Percentiles rank a stretch among this genome's conserved stretches.
phyloP scores from a whole-genome alignment of 2,797 vertebrate species.

The Pangasius krempfi region DNA sequence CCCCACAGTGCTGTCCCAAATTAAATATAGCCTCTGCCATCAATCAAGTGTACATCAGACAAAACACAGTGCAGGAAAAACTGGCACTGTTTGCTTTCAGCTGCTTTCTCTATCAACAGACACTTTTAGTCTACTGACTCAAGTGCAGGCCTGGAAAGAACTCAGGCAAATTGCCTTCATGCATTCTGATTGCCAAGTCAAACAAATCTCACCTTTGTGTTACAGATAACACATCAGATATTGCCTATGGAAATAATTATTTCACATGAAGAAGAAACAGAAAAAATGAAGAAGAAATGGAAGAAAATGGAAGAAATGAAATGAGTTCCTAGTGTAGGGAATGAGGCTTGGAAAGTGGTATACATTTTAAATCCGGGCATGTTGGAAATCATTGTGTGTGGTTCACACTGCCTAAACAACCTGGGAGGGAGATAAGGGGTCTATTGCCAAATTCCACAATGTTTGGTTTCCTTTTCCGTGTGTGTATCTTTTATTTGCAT shows the following conservation, averaged over 20 bases:
- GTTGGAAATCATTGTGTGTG: conserved; percentile 38
- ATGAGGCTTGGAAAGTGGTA: not conserved
- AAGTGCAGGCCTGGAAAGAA: conserved; percentile 51
- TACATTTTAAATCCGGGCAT: conserved; percentile 9
- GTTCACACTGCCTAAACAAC: conserved; percentile 62
- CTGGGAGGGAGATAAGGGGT: conserved; percentile 52
- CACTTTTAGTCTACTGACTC: conserved; percentile 55
- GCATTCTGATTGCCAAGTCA: conserved; percentile 61
- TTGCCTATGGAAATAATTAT: conserved; percentile 57
- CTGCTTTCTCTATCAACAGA: conserved; percentile 52
- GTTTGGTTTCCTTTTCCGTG: conserved; percentile 65
- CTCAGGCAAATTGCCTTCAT: conserved; percentile 53
- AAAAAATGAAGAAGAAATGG: no score
- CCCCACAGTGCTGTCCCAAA: no score
- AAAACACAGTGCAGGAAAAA: conserved; percentile 51
- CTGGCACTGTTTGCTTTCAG: conserved; percentile 16
- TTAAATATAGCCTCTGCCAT: conserved; percentile 9
- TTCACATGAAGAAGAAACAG: conserved; percentile 34
- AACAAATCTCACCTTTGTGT: conserved; percentile 41
- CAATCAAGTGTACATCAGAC: conserved; percentile 57
- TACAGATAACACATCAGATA: conserved; percentile 50
- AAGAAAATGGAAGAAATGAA: conserved; percentile 20
- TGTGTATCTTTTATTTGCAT: conserved; percentile 64
- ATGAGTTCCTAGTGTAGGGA: conserved; percentile 21
- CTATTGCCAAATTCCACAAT: conserved; percentile 62